Base-by-base conservation (phyloP, 2,888 invertebrate species). In the Agonopterix alstromeriana region DNA sequence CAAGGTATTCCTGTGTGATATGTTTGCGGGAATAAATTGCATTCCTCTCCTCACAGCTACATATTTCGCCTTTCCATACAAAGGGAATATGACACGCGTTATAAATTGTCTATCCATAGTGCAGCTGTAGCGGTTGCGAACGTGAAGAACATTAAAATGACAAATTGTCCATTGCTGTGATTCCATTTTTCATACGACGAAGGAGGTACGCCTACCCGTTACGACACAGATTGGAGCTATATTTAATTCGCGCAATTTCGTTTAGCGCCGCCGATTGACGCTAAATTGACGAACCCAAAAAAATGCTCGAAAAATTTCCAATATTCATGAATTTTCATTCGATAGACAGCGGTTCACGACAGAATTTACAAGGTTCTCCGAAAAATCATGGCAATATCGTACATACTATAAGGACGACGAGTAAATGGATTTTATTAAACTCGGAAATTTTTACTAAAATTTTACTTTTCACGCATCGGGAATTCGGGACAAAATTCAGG, bases 111-210 rank as follows among this genome's bases (percentile, higher is more conserved):
- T 71, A 74, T 73, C 70, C 71, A 74, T 77, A 76, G 68, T 71
- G 63, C 63, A 55, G 51, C 38, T 42, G 44, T 54, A 58, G 63
- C 63, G 63, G 68, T 61, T 67, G 76, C 65, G 67, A 73, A 77
- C 77, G 73, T 63, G 72, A 73, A 73, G 73, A 73, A 45, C 78
- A 80, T 82, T 79, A 81, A 78, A 82, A 82, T 82, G 80, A 82
- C 80, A 81, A 81, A 82, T 82, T 67, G 78, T 77, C 70, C 65
- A 70, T 71, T 65, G 71, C 74, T 68, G 66, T 70, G 70, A 75
- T 77, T 74, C 74, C 75, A 82, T 82, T 82, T 81, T 81, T 82
- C 81, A 80, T 53, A 47, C 62, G 54, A 55, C 61, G 69, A 72
- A 76, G 69, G 67, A 75, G 70, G 68, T 72, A 66, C 61, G 64